Percentiles rank a stretch among this genome's conserved stretches.
Conservation (phyloP, 2,888 invertebrate genomes). For the Drosophila seclusa region DNA sequence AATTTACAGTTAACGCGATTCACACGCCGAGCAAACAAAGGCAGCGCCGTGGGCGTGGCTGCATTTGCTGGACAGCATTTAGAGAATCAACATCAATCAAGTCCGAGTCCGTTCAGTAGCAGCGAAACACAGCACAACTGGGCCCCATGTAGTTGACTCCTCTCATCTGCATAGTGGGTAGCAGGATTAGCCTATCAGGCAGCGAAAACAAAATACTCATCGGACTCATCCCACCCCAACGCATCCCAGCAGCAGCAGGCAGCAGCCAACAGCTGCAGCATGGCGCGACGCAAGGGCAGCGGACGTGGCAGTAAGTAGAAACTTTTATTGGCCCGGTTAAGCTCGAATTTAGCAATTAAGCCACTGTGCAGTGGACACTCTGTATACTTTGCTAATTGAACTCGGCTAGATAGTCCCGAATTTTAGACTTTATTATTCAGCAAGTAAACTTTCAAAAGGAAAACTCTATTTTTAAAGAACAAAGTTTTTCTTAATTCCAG, state of each 20-base stretch:
- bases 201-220: slow-evolving; percentile 18
- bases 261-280: slow-evolving; percentile 24
- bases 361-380: neutral
- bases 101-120: slow-evolving; percentile 13
- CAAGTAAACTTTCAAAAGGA: neutral
- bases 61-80: slow-evolving; percentile 18
- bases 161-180: slow-evolving; percentile 23
- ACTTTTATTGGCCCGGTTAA: neutral
- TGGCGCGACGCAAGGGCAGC: slow-evolving; percentile 82
- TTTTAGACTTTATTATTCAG: neutral
- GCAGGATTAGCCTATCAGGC: slow-evolving; percentile 15
- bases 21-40: neutral
- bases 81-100: slow-evolving; percentile 63
- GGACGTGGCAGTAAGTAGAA: slow-evolving; percentile 81
- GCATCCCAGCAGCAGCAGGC: neutral
- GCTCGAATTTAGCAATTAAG: neutral
- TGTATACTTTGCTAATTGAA: neutral
- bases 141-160: slow-evolving; percentile 32
- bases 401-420: neutral
- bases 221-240: neutral
- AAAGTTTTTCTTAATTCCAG: neutral
- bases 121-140: slow-evolving; percentile 16
- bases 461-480: neutral
- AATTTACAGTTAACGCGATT: slow-evolving; percentile 3
- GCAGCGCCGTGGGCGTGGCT: slow-evolving; percentile 40